Conservation (phyloP, 30 jellyfish, hydroid and myxozoan genomes). For the Mastigias papua region DNA sequence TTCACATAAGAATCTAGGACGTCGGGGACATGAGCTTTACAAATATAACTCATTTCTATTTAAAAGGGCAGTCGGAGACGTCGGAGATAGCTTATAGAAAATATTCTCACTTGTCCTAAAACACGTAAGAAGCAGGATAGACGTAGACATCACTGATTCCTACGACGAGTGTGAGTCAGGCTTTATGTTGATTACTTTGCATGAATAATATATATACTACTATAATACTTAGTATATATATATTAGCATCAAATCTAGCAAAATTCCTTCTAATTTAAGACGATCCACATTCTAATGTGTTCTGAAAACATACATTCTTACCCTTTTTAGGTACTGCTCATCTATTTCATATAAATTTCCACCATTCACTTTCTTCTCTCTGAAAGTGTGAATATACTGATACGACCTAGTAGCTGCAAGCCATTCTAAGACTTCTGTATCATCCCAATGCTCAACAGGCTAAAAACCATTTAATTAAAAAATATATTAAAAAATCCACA, state of each 20-base stretch:
- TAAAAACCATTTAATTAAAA: not conserved
- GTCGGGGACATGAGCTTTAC: too few relatives aligned
- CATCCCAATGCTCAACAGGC: conserved; percentile 85
- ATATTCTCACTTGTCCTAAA: too few relatives aligned
- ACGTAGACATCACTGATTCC: too few relatives aligned
- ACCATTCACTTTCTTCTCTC: conserved; percentile 65
- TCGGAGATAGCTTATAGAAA: too few relatives aligned
- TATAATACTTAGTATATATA: too few relatives aligned
- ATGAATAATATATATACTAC: too few relatives aligned
- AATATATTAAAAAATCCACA: not conserved
- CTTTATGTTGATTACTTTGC: too few relatives aligned
- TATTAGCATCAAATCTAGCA: not conserved
- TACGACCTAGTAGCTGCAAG: conserved; percentile 78
- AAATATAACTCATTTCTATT: too few relatives aligned
- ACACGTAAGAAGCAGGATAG: too few relatives aligned
- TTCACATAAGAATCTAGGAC: too few relatives aligned
- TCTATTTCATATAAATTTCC: conserved; percentile 46
- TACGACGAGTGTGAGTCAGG: too few relatives aligned
- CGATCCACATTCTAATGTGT: not conserved
- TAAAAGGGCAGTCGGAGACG: too few relatives aligned
- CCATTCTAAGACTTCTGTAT: conserved; percentile 86
- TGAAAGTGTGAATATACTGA: conserved; percentile 69
- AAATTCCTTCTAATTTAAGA: not conserved
- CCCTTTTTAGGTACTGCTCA: conserved; percentile 69
- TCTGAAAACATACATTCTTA: not conserved